Conservation (phyloP, 2,113 vertebrate species). For the Amazona vittata region DNA sequence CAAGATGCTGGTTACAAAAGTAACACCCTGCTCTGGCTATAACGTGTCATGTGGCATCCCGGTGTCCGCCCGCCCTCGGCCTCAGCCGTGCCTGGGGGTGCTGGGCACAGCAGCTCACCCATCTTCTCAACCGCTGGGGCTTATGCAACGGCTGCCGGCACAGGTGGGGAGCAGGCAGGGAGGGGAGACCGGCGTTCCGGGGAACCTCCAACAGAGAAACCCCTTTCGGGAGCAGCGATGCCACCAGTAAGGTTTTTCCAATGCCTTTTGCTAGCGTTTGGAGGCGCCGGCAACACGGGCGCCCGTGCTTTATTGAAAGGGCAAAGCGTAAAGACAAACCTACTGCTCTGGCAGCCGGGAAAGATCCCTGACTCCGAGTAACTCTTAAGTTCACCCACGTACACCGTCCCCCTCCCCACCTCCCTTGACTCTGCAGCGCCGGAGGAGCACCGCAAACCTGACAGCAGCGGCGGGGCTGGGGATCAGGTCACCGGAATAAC, state of each 20-base stretch:
- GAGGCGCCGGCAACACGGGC: neutral
- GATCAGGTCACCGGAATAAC: neutral
- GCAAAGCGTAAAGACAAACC: neutral
- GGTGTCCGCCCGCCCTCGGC: neutral
- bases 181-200: neutral
- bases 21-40: rapidly evolving
- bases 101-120: neutral
- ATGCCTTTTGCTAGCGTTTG: neutral
- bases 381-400: neutral
- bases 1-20: neutral
- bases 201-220: neutral
- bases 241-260: neutral
- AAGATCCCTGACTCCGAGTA: neutral
- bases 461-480: neutral
- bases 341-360: neutral
- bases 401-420: neutral
- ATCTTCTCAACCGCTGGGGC: constrained; percentile 16
- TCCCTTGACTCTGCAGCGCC: neutral
- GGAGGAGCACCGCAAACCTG: neutral
- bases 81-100: neutral
- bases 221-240: neutral
- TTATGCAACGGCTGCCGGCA: constrained; percentile 58
- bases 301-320: neutral
- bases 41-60: rapidly evolving
- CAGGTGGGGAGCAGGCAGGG: neutral